phyloP scores from a whole-genome alignment of 2,888 invertebrate genomes.

The Sclerodermus sp. region DNA sequence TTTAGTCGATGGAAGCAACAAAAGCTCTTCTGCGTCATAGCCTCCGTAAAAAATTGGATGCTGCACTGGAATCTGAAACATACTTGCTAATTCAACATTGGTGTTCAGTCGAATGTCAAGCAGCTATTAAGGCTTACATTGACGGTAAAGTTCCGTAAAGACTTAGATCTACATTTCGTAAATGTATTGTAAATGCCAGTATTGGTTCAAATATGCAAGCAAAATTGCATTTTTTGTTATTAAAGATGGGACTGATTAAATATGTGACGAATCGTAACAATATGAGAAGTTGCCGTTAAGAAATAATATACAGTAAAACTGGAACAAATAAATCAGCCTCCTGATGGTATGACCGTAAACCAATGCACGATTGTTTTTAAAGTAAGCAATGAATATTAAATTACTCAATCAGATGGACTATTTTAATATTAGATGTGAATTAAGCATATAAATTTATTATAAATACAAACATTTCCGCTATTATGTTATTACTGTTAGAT shows the following conservation, averaged over 20 bases:
- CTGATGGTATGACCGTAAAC: neutral
- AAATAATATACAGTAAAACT: conserved; percentile 17
- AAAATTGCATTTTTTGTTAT: neutral
- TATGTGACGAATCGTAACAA: conserved; percentile 17
- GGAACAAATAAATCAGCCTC: conserved; percentile 9
- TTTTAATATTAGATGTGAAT: conserved; percentile 40
- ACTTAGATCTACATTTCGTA: neutral
- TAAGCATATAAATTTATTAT: conserved; percentile 27
- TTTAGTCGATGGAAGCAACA: conserved; percentile 68
- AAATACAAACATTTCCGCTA: conserved; percentile 20
- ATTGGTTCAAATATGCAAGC: neutral
- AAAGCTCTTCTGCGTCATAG: conserved; percentile 64
- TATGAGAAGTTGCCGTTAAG: neutral
- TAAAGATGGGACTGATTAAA: no score
- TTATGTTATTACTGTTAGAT: conserved; percentile 28
- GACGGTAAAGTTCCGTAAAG: conserved; percentile 40
- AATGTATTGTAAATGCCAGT: neutral
- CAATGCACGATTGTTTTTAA: conserved; percentile 32
- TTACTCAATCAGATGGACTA: conserved; percentile 35
- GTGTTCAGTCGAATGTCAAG: conserved; percentile 74
- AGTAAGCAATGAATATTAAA: conserved; percentile 26
- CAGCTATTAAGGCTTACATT: conserved; percentile 51
- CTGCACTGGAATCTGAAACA: conserved; percentile 69
- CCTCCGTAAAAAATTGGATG: conserved; percentile 63
- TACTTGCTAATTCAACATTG: conserved; percentile 73